Evolutionary conservation across 2,113 vertebrate species (phyloP), one percentile per base, ranked within the genome.

Genomic region (Oophaga pumilio): DNA sequence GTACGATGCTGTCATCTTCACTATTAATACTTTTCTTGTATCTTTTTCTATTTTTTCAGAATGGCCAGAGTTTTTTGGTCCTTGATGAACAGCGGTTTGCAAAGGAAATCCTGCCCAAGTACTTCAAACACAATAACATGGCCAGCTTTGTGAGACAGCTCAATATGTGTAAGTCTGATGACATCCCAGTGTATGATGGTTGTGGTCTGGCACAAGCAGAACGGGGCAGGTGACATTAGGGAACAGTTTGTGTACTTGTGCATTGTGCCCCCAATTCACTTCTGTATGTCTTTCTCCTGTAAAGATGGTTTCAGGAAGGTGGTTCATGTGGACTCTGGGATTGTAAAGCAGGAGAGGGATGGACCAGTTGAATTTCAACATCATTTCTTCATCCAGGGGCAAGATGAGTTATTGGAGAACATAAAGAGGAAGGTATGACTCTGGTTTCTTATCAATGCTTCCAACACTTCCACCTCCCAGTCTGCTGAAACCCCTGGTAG

Each of bases 41-140:
- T 71, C 2, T 6, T 1, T 20, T 18, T 28, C 43, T 87, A 76
- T 80, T 76, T 28, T 93, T 94, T 92, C 91, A 91, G 98, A 98
- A 97, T 95, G 98, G 98, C 14, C 97, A 96, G 89, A 99, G 98
- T 92, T 99, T 99, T 92, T 94, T 99, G 64, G 98, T 99, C 78
- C 91, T 99, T 94, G 94, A 99, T 90, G 97, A 99, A 89, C 98
- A 97, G 92, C 94, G 97, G 52, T 99, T 99, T 43, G 95, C 98
- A 33, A 99, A 99, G 90, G 98, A 99, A 91, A 99, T 98, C 89
- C 96, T 99, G 52, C 98, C 98, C 22, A 99, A 98, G 92, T 99
- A 97, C 90, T 99, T 99, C 93, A 99, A 99, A 91, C 98, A 99
- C 94, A 99, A 98, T 93, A 99, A 99, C 93, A 99, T 99, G 97